These are phyloP conservation scores for Mesodorylaimus sp. DNA, from an alignment of 2,888 invertebrate genomes.

Conservation along the genomic window DNA sequence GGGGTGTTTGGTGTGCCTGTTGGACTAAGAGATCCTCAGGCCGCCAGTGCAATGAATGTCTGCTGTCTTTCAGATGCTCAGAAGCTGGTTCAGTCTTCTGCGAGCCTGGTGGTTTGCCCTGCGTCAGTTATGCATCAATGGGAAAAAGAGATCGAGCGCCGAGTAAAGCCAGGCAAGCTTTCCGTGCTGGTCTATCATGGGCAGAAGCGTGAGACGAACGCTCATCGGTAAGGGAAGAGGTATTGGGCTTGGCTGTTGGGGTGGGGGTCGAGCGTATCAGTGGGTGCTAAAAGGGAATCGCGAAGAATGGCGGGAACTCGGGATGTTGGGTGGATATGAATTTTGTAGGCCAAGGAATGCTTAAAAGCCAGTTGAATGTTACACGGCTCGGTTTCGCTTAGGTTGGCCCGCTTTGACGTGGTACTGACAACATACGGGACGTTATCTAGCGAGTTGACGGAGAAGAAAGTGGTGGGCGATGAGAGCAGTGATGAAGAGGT, in stretches of 20 bases:
- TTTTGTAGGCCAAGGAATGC: no score
- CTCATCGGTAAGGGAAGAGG: conserved; percentile 6
- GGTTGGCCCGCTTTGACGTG: conserved; percentile 52
- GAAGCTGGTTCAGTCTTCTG: conserved; percentile 27
- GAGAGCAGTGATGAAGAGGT: conserved; percentile 21
- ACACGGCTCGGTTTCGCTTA: conserved; percentile 12
- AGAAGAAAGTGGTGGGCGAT: conserved; percentile 18
- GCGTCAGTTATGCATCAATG: conserved; percentile 78
- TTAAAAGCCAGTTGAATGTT: neutral
- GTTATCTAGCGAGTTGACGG: conserved; percentile 33
- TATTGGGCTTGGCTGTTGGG: neutral
- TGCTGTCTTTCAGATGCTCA: no score
- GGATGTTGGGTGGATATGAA: no score
- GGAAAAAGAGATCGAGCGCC: conserved; percentile 54
- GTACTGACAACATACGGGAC: conserved; percentile 76
- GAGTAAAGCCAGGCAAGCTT: conserved; percentile 42
- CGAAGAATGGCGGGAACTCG: no score
- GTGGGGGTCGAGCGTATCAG: no score
- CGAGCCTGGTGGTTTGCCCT: conserved; percentile 64
- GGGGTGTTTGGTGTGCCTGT: no score
- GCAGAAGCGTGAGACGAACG: conserved; percentile 43
- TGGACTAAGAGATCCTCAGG: no score
- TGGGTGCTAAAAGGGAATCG: no score
- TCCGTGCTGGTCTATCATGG: conserved; percentile 61
- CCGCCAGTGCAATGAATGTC: no score